Evolutionary conservation across 2,888 invertebrate genomes (phyloP).

Genomic region (Stenchaetothrips biformis): DNA sequence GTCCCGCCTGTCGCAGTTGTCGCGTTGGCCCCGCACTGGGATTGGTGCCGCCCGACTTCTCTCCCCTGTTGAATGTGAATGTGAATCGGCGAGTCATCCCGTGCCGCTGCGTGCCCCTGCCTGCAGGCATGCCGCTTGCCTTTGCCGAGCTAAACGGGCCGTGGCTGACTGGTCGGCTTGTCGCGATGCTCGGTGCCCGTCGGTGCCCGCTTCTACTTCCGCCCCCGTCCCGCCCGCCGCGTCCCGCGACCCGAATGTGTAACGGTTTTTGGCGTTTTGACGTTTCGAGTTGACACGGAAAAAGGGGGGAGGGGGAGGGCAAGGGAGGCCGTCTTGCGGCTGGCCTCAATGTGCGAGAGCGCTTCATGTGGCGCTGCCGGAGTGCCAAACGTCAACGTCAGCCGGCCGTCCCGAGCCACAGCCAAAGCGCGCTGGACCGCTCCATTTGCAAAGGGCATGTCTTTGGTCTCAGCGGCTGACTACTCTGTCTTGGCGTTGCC

Average conservation of each 20-base stretch:
- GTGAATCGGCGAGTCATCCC: background rate
- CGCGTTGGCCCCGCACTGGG: background rate
- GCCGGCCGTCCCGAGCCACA: no score
- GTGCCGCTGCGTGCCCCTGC: background rate
- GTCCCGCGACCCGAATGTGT: background rate
- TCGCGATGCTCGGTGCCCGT: background rate
- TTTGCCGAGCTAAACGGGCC: no score
- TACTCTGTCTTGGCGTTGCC: no score
- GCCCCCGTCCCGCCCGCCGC: no score
- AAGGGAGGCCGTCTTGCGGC: background rate
- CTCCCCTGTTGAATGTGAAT: background rate
- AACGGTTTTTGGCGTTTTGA: slow-evolving; percentile 11
- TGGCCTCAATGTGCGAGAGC: no score
- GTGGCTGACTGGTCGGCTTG: background rate
- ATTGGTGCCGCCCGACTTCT: background rate
- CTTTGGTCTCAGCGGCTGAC: no score
- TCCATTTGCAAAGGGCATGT: no score
- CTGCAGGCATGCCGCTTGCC: background rate
- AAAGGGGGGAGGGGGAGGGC: background rate
- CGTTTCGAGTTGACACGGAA: slow-evolving; percentile 5
- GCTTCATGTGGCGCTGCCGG: no score
- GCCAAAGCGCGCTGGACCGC: no score
- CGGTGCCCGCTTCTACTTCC: background rate
- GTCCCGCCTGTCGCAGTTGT: background rate
- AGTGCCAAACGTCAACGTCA: no score